phyloP scores from a whole-genome alignment of 2,113 vertebrate genomes.

The Cranoglanis bouderius region DNA sequence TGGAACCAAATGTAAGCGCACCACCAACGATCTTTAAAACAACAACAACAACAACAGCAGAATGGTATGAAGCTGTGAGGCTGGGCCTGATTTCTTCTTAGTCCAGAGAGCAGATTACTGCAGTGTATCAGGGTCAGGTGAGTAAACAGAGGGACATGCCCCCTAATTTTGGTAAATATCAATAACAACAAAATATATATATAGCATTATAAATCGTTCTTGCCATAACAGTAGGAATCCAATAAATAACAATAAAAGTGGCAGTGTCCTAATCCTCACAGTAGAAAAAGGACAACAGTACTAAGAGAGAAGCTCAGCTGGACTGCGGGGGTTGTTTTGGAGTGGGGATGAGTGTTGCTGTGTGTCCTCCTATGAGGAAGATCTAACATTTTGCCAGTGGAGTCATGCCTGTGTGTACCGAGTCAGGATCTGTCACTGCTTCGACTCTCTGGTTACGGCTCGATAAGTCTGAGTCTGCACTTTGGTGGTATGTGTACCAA shows the following conservation, averaged over 20 bases:
- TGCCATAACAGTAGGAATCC: neutral
- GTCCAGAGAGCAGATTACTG: neutral
- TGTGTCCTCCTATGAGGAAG: neutral
- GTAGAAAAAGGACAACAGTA: neutral
- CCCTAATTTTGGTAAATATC: neutral
- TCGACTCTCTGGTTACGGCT: neutral
- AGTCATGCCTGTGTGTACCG: neutral
- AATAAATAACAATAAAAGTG: neutral
- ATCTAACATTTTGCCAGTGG: neutral
- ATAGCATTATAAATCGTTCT: neutral
- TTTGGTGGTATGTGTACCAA: too few relatives aligned
- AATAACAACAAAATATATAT: neutral
- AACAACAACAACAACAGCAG: neutral
- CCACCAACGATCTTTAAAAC: neutral
- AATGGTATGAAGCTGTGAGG: neutral
- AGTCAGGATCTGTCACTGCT: neutral
- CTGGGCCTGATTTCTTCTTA: neutral
- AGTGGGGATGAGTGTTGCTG: neutral
- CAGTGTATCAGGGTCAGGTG: neutral
- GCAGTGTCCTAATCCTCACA: neutral
- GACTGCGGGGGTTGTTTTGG: neutral
- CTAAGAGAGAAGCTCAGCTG: neutral
- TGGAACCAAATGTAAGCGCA: neutral
- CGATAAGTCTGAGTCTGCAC: neutral
- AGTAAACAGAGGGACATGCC: too few relatives aligned